phyloP scores from a whole-genome alignment of 2,888 invertebrate genomes.

The Agrypnus murinus region DNA sequence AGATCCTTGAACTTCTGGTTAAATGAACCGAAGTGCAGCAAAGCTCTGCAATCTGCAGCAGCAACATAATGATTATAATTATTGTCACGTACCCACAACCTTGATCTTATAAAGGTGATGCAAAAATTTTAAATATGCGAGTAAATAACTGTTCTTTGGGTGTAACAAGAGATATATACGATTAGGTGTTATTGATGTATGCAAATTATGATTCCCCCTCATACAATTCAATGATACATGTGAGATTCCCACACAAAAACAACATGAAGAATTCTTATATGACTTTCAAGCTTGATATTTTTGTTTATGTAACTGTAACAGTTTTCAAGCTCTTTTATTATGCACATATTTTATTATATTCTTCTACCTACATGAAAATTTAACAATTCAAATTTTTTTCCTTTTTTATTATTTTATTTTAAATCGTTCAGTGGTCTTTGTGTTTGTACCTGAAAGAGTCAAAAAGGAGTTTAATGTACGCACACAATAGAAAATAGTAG shows the following conservation, averaged over 20 bases:
- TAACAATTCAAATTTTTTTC: constrained; percentile 16
- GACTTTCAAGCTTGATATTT: not conserved
- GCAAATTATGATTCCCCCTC: constrained; percentile 11
- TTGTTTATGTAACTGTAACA: constrained; percentile 31
- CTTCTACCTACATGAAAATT: constrained; percentile 17
- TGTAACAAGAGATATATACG: constrained; percentile 12
- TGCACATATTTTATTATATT: constrained; percentile 18
- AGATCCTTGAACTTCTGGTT: too few relatives aligned
- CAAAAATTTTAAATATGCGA: constrained; percentile 24
- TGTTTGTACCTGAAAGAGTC: not conserved
- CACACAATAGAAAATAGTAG: too few relatives aligned
- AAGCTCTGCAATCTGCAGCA: too few relatives aligned
- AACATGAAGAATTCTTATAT: not conserved
- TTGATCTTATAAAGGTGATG: constrained; percentile 28
- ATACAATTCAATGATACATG: constrained; percentile 12
- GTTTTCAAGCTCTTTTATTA: constrained; percentile 11
- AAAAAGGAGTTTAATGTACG: not conserved
- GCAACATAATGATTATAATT: too few relatives aligned
- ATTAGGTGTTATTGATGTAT: constrained; percentile 30
- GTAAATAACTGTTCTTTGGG: constrained; percentile 29
- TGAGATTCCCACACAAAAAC: constrained; percentile 24
- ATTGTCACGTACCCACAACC: not conserved
- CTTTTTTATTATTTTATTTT: not conserved
- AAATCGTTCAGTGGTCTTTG: constrained; percentile 4
- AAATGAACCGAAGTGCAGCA: too few relatives aligned